Conservation (phyloP, 2,113 vertebrate species). For the Atractosteus spatula region DNA sequence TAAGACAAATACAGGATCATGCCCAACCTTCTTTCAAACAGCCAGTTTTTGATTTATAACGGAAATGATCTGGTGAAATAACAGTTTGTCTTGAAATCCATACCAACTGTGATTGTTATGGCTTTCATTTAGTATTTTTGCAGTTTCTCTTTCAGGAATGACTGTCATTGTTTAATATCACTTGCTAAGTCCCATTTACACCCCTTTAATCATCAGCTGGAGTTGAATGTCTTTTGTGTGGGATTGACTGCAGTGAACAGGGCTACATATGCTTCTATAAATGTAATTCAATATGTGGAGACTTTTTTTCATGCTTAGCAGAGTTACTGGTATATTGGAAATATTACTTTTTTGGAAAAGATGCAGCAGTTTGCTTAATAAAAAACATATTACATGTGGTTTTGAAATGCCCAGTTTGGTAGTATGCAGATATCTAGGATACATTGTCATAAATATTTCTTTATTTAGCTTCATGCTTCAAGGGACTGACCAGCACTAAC, state of each 20-base stretch:
- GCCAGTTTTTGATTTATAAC: slow-evolving; percentile 23
- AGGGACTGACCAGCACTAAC: not conserved
- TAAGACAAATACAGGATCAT: slow-evolving; percentile 30
- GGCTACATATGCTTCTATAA: slow-evolving; percentile 7
- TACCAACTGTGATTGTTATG: slow-evolving; percentile 18
- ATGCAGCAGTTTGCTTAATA: slow-evolving; percentile 16
- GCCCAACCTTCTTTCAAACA: slow-evolving; percentile 28
- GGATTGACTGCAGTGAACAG: slow-evolving; percentile 6
- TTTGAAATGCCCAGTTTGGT: not conserved
- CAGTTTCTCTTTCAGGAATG: slow-evolving; percentile 20
- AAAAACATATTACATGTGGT: slow-evolving; percentile 15
- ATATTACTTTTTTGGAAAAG: not conserved
- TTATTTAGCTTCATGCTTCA: not conserved
- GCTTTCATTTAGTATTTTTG: not conserved
- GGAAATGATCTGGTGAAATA: slow-evolving; percentile 23
- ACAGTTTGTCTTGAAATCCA: slow-evolving; percentile 20
- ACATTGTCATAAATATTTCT: not conserved
- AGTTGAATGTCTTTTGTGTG: slow-evolving; percentile 21
- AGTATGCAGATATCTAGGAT: not conserved
- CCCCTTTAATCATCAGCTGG: slow-evolving; percentile 25
- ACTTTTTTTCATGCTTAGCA: too few species aligned
- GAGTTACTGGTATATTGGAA: too few species aligned
- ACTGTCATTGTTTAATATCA: slow-evolving; percentile 26
- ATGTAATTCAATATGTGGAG: too few species aligned
- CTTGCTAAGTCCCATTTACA: slow-evolving; percentile 26